Evolutionary conservation across 2,888 invertebrate genomes (phyloP).

Genomic region (Sylvicola cinctus): DNA sequence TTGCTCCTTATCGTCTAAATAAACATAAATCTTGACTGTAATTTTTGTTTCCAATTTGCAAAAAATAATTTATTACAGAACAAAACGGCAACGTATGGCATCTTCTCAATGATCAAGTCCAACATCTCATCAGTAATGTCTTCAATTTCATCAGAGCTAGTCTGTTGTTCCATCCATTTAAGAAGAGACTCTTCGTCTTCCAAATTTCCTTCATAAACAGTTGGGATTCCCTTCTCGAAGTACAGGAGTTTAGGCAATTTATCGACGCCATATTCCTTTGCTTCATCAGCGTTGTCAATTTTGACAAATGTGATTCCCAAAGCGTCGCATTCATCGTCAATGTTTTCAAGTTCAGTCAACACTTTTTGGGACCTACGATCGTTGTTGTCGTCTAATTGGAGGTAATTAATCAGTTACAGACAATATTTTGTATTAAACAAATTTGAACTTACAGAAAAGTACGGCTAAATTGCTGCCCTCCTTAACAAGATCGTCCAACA

Average conservation of each 20-base stretch:
- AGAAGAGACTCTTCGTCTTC: constrained; percentile 78
- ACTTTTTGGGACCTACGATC: constrained; percentile 71
- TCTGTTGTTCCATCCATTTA: constrained; percentile 68
- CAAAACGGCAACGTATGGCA: constrained; percentile 72
- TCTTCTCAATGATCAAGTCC: constrained; percentile 69
- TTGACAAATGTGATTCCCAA: constrained; percentile 81
- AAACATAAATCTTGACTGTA: constrained; percentile 7
- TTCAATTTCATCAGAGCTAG: constrained; percentile 77
- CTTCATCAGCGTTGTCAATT: constrained; percentile 77
- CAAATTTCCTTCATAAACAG: constrained; percentile 60
- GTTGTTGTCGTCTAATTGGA: constrained; percentile 80
- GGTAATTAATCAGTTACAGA: constrained; percentile 8
- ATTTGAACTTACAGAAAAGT: constrained; percentile 53
- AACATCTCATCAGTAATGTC: constrained; percentile 90
- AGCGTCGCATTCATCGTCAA: constrained; percentile 80
- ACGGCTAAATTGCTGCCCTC: constrained; percentile 79
- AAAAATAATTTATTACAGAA: constrained; percentile 51
- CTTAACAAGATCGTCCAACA: constrained; percentile 73
- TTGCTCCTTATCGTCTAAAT: constrained; percentile 71
- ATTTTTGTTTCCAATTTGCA: constrained; percentile 2
- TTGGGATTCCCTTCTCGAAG: constrained; percentile 56
- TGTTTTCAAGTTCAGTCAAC: constrained; percentile 75
- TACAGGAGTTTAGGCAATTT: constrained; percentile 71
- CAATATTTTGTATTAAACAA: constrained; percentile 2
- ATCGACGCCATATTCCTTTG: constrained; percentile 77